A percentile compares a stretch with the other conserved stretches of the same genome.
phyloP scores from a whole-genome alignment of 1,140 invertebrate species.

The Neotoxoptera formosana region DNA sequence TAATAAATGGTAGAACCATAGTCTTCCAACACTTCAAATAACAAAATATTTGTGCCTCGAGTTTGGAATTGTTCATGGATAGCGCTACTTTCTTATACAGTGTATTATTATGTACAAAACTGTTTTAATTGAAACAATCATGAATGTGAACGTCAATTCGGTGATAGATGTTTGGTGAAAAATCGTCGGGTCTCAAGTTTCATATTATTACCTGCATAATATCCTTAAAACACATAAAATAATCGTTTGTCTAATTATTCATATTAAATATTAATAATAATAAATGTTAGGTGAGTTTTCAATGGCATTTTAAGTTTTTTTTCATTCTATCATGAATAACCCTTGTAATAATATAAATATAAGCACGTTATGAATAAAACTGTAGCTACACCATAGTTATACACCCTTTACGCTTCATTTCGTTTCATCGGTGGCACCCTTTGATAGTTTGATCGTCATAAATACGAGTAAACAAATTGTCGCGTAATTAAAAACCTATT shows the following conservation, averaged over 20 bases:
- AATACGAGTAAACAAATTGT: slow-evolving; percentile 4
- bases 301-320: neutral
- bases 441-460: slow-evolving; percentile 11
- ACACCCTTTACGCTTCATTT: neutral
- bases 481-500: neutral
- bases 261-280: neutral
- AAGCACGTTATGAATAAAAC: slow-evolving; percentile 5
- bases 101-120: neutral
- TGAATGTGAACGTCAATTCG: neutral
- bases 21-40: neutral
- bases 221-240: neutral
- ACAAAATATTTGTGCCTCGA: neutral
- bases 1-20: neutral
- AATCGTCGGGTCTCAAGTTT: neutral
- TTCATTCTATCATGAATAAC: neutral
- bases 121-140: neutral
- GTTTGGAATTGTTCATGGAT: neutral
- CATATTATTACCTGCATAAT: neutral
- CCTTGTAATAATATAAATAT: neutral
- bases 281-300: neutral
- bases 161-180: neutral
- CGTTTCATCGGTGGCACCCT: neutral
- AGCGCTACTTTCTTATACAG: neutral
- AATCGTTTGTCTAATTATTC: neutral
- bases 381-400: neutral